phyloP scores from a whole-genome alignment of 2,113 vertebrate species.

The Cyanocitta stelleri region DNA sequence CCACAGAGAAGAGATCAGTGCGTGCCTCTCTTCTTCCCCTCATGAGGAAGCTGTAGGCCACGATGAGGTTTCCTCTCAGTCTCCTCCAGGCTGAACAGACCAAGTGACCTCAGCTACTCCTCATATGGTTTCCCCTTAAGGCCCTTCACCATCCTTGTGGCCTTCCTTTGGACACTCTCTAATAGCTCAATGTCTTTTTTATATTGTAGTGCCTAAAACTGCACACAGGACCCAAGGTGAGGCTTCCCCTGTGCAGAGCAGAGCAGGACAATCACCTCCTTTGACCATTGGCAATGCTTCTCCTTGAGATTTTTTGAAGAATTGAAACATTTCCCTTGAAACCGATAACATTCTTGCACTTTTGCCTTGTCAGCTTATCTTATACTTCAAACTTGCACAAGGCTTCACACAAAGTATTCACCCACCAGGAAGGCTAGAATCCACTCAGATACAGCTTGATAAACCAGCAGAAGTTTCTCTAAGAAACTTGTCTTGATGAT shows the following conservation, averaged over 20 bases:
- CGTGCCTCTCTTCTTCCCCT: neutral
- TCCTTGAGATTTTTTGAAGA: neutral
- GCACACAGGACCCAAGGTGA: neutral
- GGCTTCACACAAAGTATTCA: neutral
- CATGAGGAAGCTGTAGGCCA: neutral
- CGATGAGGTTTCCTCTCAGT: neutral
- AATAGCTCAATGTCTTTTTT: neutral
- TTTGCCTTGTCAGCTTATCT: neutral
- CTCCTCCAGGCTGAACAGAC: neutral
- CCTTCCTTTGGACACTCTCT: neutral
- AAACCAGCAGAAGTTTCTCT: neutral
- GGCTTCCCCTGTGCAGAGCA: neutral
- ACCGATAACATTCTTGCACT: neutral
- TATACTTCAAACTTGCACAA: neutral
- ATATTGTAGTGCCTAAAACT: neutral
- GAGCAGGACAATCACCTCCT: neutral
- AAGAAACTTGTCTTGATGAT: neutral
- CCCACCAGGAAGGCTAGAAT: neutral
- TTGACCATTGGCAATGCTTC: fast-evolving
- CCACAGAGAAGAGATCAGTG: neutral
- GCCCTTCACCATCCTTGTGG: neutral
- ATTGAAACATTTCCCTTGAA: neutral
- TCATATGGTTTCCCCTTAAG: fast-evolving
- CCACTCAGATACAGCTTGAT: neutral
- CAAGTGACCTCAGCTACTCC: neutral